phyloP scores from a whole-genome alignment of 2,888 invertebrate genomes.

The Cheilosia urbana region DNA sequence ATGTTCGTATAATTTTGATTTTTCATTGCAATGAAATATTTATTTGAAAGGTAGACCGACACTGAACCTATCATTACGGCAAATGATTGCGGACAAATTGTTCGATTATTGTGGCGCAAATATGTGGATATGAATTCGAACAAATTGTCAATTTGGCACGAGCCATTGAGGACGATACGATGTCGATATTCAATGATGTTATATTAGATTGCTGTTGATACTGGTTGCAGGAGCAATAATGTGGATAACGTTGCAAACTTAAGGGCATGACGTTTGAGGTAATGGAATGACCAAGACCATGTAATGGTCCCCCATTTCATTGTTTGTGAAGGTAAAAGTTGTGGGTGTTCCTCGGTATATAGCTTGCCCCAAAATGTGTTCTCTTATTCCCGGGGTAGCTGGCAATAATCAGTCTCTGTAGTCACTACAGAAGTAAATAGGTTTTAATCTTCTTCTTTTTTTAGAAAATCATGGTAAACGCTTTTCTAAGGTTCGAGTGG shows the following conservation, averaged over 20 bases:
- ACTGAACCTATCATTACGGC: slow-evolving; percentile 59
- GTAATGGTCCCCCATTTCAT: too few relatives aligned
- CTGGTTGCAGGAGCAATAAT: background rate
- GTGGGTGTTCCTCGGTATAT: too few relatives aligned
- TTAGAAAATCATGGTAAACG: too few relatives aligned
- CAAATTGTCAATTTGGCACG: slow-evolving; percentile 73
- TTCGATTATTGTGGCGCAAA: slow-evolving; percentile 69
- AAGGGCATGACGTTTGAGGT: background rate
- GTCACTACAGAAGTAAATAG: too few relatives aligned
- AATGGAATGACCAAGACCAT: background rate
- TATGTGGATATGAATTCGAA: slow-evolving; percentile 73
- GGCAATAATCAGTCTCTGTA: too few relatives aligned
- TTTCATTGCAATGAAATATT: slow-evolving; percentile 68
- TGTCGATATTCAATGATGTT: background rate
- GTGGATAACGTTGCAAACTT: background rate
- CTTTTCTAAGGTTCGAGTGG: too few relatives aligned
- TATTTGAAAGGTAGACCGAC: slow-evolving; percentile 15
- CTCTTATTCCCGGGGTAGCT: too few relatives aligned
- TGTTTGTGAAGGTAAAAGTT: too few relatives aligned
- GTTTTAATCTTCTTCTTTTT: too few relatives aligned
- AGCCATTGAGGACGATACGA: slow-evolving; percentile 33
- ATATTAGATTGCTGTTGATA: background rate
- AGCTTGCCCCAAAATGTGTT: too few relatives aligned
- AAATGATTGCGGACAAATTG: slow-evolving; percentile 71
- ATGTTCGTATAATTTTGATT: slow-evolving; percentile 54